A percentile compares a stretch with the other conserved stretches of the same genome.
Evolutionary conservation across 2,113 vertebrate genomes (phyloP).

Genomic region (Atherinomorus stipes): DNA sequence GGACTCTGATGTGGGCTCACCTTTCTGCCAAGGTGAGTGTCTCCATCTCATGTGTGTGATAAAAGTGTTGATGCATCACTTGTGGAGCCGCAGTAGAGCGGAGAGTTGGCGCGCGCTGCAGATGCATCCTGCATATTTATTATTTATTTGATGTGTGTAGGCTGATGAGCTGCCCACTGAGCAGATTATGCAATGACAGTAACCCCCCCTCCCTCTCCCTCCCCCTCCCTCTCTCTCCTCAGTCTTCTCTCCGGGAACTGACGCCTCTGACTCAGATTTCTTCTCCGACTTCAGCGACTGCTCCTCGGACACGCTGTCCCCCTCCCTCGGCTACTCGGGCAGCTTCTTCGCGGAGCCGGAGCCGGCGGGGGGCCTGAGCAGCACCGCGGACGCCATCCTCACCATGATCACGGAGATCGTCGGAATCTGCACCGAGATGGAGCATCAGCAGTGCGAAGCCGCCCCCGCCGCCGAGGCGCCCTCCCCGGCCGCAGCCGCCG

Average conservation of each 20-base stretch:
- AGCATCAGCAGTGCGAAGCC: constrained; percentile 64
- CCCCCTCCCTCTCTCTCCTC: constrained; percentile 55
- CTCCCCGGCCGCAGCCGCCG: background rate
- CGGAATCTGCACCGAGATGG: constrained; percentile 88
- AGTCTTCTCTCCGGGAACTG: constrained; percentile 84
- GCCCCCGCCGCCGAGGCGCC: constrained; percentile 46
- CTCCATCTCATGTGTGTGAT: background rate
- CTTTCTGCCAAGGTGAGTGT: constrained; percentile 71
- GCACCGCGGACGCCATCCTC: constrained; percentile 93
- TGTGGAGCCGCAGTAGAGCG: background rate
- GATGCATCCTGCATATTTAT: background rate
- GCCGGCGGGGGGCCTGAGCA: constrained; percentile 82
- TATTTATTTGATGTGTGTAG: constrained; percentile 4
- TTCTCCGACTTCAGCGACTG: constrained; percentile 85
- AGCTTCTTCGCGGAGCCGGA: constrained; percentile 89
- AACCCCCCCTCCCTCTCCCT: constrained; percentile 30
- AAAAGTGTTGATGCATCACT: no score
- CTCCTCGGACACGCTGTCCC: constrained; percentile 83
- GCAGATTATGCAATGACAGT: constrained; percentile 58
- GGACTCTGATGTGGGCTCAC: constrained; percentile 70
- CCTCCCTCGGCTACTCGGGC: constrained; percentile 88
- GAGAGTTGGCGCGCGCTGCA: background rate
- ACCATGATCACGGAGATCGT: constrained; percentile 96
- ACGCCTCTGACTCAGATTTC: constrained; percentile 87
- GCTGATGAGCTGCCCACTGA: constrained; percentile 21